Conservation (phyloP, 2,113 vertebrate genomes). For the Carettochelys insculpta region DNA sequence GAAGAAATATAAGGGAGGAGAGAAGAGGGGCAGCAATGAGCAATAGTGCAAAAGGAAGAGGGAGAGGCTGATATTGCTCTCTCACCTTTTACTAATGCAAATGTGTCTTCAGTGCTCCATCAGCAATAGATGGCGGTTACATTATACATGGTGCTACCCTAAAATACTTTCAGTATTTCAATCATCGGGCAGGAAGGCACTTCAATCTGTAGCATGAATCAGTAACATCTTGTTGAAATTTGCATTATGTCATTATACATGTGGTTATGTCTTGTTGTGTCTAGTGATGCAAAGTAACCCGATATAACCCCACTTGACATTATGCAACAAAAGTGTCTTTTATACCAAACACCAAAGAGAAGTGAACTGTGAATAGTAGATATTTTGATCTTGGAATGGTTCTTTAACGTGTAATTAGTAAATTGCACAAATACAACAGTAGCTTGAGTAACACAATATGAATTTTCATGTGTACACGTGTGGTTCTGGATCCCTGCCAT, state of each 20-base stretch:
- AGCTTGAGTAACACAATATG: neutral
- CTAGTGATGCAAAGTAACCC: slow-evolving; percentile 46
- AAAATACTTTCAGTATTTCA: rapidly evolving
- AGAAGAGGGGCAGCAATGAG: neutral
- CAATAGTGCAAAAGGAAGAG: rapidly evolving
- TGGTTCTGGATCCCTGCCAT: slow-evolving; percentile 19
- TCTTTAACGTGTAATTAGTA: slow-evolving; percentile 3
- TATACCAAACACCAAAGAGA: slow-evolving; percentile 34
- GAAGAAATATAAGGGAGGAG: rapidly evolving
- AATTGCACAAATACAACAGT: slow-evolving; percentile 50
- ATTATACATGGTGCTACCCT: rapidly evolving
- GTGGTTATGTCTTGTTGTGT: slow-evolving; percentile 62
- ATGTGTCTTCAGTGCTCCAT: rapidly evolving
- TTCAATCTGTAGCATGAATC: neutral
- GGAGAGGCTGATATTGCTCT: neutral
- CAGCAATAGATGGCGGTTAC: neutral
- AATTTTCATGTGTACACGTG: slow-evolving; percentile 49
- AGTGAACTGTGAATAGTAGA: neutral
- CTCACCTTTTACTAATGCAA: neutral
- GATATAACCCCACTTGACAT: slow-evolving; percentile 23
- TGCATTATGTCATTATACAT: slow-evolving; percentile 46
- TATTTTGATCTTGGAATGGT: neutral
- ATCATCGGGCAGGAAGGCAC: neutral
- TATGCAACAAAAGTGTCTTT: slow-evolving; percentile 13
- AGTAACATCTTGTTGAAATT: slow-evolving; percentile 48